Percentiles rank a stretch among this genome's conserved stretches.
Evolutionary conservation across 2,888 invertebrate species (phyloP).

Genomic region (Drosophila falleni): DNA sequence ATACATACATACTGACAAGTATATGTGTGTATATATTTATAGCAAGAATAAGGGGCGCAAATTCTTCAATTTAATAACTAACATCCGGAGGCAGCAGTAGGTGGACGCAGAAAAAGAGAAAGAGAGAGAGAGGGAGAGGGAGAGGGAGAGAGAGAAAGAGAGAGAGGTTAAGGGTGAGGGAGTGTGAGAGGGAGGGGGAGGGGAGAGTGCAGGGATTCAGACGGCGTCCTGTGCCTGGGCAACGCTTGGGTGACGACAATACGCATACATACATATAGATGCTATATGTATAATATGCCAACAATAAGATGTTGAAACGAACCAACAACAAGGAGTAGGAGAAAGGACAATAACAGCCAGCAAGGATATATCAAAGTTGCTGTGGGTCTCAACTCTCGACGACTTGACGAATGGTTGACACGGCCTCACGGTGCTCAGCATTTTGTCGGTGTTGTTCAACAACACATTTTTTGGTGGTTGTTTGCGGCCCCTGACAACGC

Average conservation of each 20-base stretch:
- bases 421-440: conserved; percentile 61
- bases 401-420: conserved; percentile 78
- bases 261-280: conserved; percentile 5
- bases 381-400: conserved; percentile 53
- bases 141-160: background rate
- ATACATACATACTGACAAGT: background rate
- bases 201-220: conserved; percentile 1
- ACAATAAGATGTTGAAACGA: conserved; percentile 55
- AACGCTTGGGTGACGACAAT: conserved; percentile 44
- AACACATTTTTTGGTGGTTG: conserved; percentile 55
- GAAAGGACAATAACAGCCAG: conserved; percentile 26
- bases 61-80: conserved; percentile 82
- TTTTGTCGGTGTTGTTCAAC: conserved; percentile 20
- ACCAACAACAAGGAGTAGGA: conserved; percentile 24
- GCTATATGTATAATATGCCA: conserved; percentile 12
- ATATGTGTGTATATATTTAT: background rate
- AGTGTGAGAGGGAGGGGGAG: background rate
- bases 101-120: conserved; percentile 10
- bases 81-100: conserved; percentile 67
- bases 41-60: conserved; percentile 64
- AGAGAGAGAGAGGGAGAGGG: background rate
- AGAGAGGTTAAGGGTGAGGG: background rate
- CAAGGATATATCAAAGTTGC: conserved; percentile 51
- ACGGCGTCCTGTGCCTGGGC: conserved; percentile 11
- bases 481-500: conserved; percentile 38